Percentiles rank a stretch among this genome's conserved stretches.
These are phyloP conservation scores for Atlantisia rogersi DNA, from an alignment of 2,113 vertebrate species.

Conservation along the genomic window DNA sequence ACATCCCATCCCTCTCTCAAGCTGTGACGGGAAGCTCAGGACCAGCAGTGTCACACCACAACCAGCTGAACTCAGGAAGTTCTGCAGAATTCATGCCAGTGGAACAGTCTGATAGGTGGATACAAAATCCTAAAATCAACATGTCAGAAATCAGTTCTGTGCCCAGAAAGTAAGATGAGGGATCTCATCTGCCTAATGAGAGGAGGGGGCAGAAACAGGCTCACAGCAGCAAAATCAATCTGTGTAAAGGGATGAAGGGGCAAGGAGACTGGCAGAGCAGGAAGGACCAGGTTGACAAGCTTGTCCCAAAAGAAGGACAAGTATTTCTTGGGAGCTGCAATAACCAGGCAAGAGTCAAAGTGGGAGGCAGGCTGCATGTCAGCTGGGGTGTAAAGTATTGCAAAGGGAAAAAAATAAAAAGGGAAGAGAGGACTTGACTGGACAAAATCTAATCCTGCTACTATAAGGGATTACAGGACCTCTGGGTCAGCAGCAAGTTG, in stretches of 20 bases:
- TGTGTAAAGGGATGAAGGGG: neutral
- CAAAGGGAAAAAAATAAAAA: neutral
- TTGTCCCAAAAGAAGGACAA: neutral
- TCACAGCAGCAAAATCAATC: neutral
- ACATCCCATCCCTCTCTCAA: neutral
- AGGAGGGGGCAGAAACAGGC: neutral
- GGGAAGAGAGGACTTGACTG: neutral
- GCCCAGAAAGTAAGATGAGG: neutral
- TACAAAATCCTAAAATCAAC: neutral
- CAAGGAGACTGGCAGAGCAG: neutral
- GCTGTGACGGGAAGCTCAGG: neutral
- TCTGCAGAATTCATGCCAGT: neutral
- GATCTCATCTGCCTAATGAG: neutral
- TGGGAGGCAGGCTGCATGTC: neutral
- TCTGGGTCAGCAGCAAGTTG: conserved; percentile 42
- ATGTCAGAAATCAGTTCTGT: neutral
- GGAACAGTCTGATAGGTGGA: neutral
- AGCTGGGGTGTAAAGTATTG: neutral
- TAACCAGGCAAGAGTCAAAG: neutral
- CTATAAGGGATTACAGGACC: conserved; percentile 51
- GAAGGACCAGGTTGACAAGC: neutral
- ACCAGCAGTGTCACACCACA: neutral
- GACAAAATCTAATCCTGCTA: conserved; percentile 53
- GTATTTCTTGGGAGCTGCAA: neutral
- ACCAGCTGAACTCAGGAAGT: neutral